A percentile compares a stretch with the other conserved stretches of the same genome.
phyloP scores from a whole-genome alignment of 2,113 vertebrate genomes.

The Larimichthys crocea region DNA sequence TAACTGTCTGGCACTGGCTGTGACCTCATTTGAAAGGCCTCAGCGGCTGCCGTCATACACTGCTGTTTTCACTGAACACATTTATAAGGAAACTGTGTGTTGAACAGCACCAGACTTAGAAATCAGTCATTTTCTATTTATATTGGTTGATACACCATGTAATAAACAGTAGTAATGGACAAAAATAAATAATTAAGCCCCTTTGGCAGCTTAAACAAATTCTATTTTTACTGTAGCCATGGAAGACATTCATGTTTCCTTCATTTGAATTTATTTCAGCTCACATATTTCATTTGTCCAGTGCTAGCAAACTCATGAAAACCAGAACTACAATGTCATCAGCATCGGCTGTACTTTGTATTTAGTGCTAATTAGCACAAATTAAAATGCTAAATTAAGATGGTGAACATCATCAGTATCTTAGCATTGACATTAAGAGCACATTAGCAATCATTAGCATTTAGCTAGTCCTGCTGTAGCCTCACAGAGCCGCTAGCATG shows the following conservation, averaged over 20 bases:
- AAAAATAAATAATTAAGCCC: slow-evolving; percentile 24
- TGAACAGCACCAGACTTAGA: slow-evolving; percentile 56
- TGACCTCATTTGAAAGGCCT: slow-evolving; percentile 65
- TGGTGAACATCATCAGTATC: background rate
- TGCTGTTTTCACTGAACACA: slow-evolving; percentile 74
- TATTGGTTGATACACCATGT: slow-evolving; percentile 21
- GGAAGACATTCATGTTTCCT: background rate
- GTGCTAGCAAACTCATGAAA: background rate
- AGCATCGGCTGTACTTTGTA: background rate
- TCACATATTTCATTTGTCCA: background rate
- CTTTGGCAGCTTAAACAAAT: slow-evolving; percentile 15
- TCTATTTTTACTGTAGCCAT: background rate
- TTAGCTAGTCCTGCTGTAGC: background rate
- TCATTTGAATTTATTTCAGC: background rate
- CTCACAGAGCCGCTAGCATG: background rate
- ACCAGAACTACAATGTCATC: background rate
- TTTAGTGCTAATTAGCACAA: background rate
- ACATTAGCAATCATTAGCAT: background rate
- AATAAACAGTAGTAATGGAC: slow-evolving; percentile 28
- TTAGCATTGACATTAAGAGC: background rate
- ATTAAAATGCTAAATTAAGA: background rate
- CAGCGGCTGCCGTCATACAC: slow-evolving; percentile 61
- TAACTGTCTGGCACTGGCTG: slow-evolving; percentile 74
- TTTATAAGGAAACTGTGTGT: slow-evolving; percentile 61
- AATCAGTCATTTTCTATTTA: slow-evolving; percentile 42